Base-by-base conservation (phyloP, 1,140 invertebrate species). In the Homarus americanus region DNA sequence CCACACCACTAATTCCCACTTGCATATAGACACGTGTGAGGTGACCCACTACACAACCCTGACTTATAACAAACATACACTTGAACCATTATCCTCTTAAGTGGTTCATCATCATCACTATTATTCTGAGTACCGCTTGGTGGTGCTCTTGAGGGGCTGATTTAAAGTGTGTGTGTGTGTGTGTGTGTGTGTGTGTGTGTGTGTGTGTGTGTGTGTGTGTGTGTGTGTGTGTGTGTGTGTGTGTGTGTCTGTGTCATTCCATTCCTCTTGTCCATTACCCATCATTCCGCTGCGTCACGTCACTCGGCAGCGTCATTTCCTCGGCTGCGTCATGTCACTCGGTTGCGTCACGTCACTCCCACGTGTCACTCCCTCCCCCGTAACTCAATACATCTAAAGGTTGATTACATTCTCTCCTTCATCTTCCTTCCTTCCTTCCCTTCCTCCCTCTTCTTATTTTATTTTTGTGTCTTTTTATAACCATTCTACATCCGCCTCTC, bases 141-240 rank as follows among this genome's bases (percentile, higher is more conserved):
- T n/a, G n/a, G n/a, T 63, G 58, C 58, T 12, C n/a, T 63, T 15
- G 58, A n/a, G 58, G n/a, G 58, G 12, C n/a, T 63, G 12, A 63
- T 63, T 63, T 63, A 63, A 63, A 63, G 58, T n/a, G 58, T 63
- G 58, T n/a, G 58, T 63, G 58, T n/a, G 58, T 63, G 58, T n/a
- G 58, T 63, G 58, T n/a, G 58, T 63, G 58, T n/a, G 58, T 63
- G 58, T n/a, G 58, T 63, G 58, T n/a, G 58, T 63, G 58, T n/a
- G 58, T 63, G 58, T n/a, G 58, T 63, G 58, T n/a, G 58, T 63
- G 58, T n/a, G 58, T 63, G 58, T n/a, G 58, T 63, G 58, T n/a
- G 58, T 63, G 58, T n/a, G 58, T 63, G 58, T n/a, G 58, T 63
- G 58, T n/a, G 58, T 63, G 58, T n/a, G 58, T 63, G 58, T n/a